Conservation (phyloP, 2,113 vertebrate genomes). For the Isichthys henryi region DNA sequence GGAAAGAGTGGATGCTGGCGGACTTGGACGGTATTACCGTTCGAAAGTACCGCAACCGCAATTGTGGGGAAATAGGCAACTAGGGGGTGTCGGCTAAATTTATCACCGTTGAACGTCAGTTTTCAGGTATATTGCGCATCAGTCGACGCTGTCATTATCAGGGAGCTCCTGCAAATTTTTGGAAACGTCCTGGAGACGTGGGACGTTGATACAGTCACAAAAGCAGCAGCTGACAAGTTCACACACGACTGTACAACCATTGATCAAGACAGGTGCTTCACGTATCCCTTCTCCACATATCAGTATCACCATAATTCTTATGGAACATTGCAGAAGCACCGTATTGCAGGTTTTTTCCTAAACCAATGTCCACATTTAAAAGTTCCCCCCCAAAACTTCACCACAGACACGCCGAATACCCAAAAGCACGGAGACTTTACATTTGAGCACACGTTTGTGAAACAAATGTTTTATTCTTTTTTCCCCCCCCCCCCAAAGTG, state of each 20-base stretch:
- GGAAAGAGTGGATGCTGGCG: neutral
- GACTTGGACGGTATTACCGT: neutral
- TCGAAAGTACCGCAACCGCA: neutral
- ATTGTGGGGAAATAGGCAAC: neutral
- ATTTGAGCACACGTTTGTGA: constrained; percentile 35
- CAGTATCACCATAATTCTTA: neutral
- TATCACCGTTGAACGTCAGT: neutral
- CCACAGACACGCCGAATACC: neutral
- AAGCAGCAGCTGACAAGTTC: neutral
- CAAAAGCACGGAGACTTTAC: neutral
- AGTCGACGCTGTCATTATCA: neutral
- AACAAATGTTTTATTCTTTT: constrained; percentile 57
- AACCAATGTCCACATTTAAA: neutral
- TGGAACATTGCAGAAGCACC: neutral
- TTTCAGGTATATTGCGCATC: neutral
- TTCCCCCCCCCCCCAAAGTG: constrained; percentile 37
- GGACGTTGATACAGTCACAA: too few species aligned
- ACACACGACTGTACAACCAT: neutral
- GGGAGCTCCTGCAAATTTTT: neutral
- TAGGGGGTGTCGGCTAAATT: neutral
- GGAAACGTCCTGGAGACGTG: too few species aligned
- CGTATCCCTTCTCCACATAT: neutral
- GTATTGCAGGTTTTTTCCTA: neutral
- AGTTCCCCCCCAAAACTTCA: too few species aligned
- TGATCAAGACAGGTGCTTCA: neutral